phyloP scores from a whole-genome alignment of 2,888 invertebrate genomes.

The Chymomyza procnemis region DNA sequence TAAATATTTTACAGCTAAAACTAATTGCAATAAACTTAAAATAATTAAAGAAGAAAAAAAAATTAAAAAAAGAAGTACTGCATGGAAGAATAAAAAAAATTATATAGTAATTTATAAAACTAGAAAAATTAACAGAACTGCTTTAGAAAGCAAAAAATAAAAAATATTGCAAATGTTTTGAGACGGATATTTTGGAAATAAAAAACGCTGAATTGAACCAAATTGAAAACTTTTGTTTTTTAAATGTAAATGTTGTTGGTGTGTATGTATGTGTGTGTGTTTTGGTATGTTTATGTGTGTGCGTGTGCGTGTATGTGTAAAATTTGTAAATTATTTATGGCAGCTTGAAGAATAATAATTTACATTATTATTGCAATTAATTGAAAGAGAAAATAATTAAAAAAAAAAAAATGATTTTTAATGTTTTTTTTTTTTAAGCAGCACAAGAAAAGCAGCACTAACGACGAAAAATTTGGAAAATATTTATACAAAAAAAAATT shows the following conservation, averaged over 20 bases:
- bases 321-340: constrained; percentile 46
- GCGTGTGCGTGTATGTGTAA: constrained; percentile 25
- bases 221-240: constrained; percentile 44
- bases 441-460: constrained; percentile 34
- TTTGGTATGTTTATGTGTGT: constrained; percentile 13
- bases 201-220: constrained; percentile 47
- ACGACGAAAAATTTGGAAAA: constrained; percentile 15
- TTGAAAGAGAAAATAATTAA: constrained; percentile 2
- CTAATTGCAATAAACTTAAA: constrained; percentile 59
- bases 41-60: constrained; percentile 38
- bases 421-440: constrained; percentile 5
- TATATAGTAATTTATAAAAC: constrained; percentile 4
- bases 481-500: not conserved
- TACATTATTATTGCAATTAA: constrained; percentile 35
- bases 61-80: constrained; percentile 8
- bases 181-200: not conserved
- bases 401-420: constrained; percentile 6
- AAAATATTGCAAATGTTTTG: not conserved
- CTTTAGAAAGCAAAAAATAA: constrained; percentile 3
- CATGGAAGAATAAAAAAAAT: constrained; percentile 31
- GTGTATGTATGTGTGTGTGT: not conserved
- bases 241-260: not conserved
- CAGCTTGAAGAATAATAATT: constrained; percentile 60
- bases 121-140: constrained; percentile 9
- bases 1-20: constrained; percentile 69